Evolutionary conservation across 1,140 invertebrate species (phyloP).

Genomic region (Polyergus mexicanus): DNA sequence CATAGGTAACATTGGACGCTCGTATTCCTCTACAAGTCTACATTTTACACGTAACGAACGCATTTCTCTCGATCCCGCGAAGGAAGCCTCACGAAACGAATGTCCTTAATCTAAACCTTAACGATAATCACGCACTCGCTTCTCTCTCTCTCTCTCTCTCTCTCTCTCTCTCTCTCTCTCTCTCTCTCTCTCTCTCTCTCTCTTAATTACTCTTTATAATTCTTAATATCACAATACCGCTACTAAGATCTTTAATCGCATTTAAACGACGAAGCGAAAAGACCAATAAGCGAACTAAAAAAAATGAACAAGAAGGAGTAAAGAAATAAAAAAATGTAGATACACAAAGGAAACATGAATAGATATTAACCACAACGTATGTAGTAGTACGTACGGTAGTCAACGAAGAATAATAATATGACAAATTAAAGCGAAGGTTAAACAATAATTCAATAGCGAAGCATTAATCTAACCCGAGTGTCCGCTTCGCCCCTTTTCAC

Average conservation of each 20-base stretch:
- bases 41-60: neutral
- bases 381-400: constrained; percentile 48
- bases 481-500: neutral
- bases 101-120: constrained; percentile 41
- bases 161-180: neutral
- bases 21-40: neutral
- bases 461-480: neutral
- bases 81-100: constrained; percentile 17
- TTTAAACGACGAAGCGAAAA: constrained; percentile 26
- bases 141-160: constrained; percentile 7
- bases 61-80: constrained; percentile 39
- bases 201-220: constrained; percentile 35
- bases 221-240: constrained; percentile 59
- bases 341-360: constrained; percentile 24
- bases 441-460: constrained; percentile 22
- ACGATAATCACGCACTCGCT: constrained; percentile 35
- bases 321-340: constrained; percentile 36
- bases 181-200: neutral
- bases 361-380: constrained; percentile 43
- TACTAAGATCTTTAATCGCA: constrained; percentile 30
- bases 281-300: constrained; percentile 23
- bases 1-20: neutral
- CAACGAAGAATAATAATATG: constrained; percentile 39
- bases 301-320: constrained; percentile 22
- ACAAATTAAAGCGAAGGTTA: constrained; percentile 25